Conservation (phyloP, 2,797 vertebrate genomes). For the Myotis planiceps region DNA sequence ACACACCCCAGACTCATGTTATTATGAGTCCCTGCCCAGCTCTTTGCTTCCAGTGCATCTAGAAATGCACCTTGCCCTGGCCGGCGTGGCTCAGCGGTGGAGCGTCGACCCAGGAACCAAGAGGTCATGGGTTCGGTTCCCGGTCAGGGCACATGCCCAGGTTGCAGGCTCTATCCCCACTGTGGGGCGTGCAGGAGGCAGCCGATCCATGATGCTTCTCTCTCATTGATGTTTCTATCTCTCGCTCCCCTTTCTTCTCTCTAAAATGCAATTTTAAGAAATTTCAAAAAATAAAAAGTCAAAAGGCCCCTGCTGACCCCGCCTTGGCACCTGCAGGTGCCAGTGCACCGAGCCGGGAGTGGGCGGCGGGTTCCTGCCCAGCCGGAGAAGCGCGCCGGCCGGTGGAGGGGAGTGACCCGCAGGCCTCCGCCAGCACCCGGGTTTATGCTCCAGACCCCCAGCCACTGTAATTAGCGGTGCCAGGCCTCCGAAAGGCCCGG, state of each 20-base stretch:
- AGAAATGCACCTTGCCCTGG: not conserved
- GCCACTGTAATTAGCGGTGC: conserved; percentile 80
- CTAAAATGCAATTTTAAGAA: too few species aligned
- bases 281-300: too few species aligned
- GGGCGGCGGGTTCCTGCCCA: not conserved
- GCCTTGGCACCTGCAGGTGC: not conserved
- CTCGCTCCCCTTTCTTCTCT: too few species aligned
- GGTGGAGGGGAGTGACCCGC: conserved; percentile 48
- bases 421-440: conserved; percentile 11
- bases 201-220: too few species aligned
- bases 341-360: not conserved
- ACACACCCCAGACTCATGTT: not conserved
- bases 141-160: too few species aligned
- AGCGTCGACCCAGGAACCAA: too few species aligned
- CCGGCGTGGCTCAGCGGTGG: too few species aligned
- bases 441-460: conserved; percentile 84
- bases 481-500: conserved; percentile 78
- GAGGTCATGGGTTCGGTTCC: too few species aligned
- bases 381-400: not conserved
- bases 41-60: not conserved
- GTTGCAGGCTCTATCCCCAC: too few species aligned
- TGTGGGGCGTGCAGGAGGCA: too few species aligned
- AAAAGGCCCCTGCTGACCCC: not conserved
- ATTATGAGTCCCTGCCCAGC: not conserved
- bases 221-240: too few species aligned